Conservation (phyloP, 2,888 invertebrate species). For the Hydroisotoma schaefferi region DNA sequence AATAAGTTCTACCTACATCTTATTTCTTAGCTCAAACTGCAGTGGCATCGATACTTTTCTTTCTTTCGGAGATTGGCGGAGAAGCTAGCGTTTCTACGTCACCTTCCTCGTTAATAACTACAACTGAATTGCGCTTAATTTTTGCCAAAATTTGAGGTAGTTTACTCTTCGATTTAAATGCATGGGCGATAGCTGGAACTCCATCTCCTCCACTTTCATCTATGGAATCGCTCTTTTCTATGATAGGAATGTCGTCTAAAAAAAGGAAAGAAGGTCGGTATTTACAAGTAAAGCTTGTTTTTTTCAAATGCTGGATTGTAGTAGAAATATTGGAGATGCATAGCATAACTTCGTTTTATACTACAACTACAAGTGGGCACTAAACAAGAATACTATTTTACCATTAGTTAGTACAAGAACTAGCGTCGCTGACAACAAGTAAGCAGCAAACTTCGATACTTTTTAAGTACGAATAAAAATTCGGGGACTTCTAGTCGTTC, state of each 20-base stretch:
- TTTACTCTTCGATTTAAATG: slow-evolving; percentile 39
- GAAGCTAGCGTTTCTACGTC: slow-evolving; percentile 46
- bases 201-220: slow-evolving; percentile 4
- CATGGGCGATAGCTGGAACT: slow-evolving; percentile 12
- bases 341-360: too few relatives aligned
- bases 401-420: too few relatives aligned
- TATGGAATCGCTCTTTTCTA: slow-evolving; percentile 22
- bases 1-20: too few relatives aligned
- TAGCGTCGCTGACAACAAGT: too few relatives aligned
- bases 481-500: too few relatives aligned
- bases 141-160: slow-evolving; percentile 43
- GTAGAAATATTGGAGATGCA: too few relatives aligned
- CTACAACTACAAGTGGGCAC: too few relatives aligned
- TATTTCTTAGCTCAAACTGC: slow-evolving; percentile 39
- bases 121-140: slow-evolving; percentile 44
- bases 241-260: slow-evolving; percentile 47
- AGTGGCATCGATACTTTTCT: slow-evolving; percentile 46
- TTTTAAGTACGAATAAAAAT: too few relatives aligned
- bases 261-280: slow-evolving; percentile 11
- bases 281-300: too few relatives aligned
- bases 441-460: too few relatives aligned
- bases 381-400: too few relatives aligned
- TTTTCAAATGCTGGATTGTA: too few relatives aligned
- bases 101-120: slow-evolving; percentile 47
- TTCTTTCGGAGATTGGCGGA: slow-evolving; percentile 39